Evolutionary conservation across 2,888 invertebrate genomes (phyloP).

Genomic region (Drosophila heteroneura): DNA sequence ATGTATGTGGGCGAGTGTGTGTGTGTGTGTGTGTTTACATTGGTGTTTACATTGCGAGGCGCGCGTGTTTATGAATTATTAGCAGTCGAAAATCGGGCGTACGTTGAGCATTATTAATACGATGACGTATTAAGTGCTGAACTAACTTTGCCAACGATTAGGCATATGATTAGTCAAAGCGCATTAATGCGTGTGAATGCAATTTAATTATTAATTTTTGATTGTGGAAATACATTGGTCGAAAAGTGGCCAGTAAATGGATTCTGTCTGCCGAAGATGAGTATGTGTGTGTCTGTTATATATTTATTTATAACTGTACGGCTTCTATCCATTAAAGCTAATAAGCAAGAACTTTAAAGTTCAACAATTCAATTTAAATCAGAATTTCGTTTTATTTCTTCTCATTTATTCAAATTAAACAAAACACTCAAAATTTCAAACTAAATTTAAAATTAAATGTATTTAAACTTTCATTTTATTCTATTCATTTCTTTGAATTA

Average conservation of each 20-base stretch:
- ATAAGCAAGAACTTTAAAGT: background rate
- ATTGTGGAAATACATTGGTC: conserved; percentile 1
- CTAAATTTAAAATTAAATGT: background rate
- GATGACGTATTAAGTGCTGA: conserved; percentile 13
- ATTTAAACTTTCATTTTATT: background rate
- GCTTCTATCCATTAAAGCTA: background rate
- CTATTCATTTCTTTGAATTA: background rate
- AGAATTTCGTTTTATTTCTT: background rate
- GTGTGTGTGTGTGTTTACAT: conserved; percentile 31
- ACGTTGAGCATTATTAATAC: conserved; percentile 2
- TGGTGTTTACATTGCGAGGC: conserved; percentile 13
- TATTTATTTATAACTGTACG: background rate
- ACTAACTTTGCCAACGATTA: conserved; percentile 24
- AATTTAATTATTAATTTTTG: conserved; percentile 47
- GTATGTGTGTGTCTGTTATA: background rate
- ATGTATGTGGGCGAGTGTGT: conserved; percentile 1
- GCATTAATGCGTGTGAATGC: conserved; percentile 17
- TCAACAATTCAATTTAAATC: background rate
- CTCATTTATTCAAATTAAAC: background rate
- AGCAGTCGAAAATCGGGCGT: conserved; percentile 20
- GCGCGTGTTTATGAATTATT: conserved; percentile 60
- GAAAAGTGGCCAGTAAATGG: conserved; percentile 12
- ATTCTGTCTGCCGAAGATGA: no score
- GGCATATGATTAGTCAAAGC: conserved; percentile 22
- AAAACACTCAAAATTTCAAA: background rate